Base-by-base conservation (phyloP, 1,140 invertebrate genomes). In the Bradysia coprophila region DNA sequence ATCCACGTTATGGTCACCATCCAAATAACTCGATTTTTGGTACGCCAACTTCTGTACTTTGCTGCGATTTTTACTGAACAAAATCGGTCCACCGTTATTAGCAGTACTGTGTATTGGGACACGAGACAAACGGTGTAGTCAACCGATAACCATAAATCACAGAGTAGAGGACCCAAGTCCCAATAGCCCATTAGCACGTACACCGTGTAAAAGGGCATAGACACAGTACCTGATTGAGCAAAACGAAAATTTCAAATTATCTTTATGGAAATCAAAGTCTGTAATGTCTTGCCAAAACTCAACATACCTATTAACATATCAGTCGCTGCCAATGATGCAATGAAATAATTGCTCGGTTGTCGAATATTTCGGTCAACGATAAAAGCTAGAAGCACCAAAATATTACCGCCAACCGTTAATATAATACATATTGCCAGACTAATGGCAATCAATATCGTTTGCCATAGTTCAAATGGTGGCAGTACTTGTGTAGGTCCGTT, bases 41-140 rank as follows among this genome's bases (percentile, higher is more conserved):
- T 98, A 36, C 96, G 69, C 96, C 96, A 99, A 51, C 86, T 80
- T 38, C 95, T 72, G 63, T 99, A 99, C 53, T 85, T 85, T 0
- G 96, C 91, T 2, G 96, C 94, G 45, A 98, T 96, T 71, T 96
- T 97, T 0, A 99, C 95, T 6, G 93, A 98, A 63, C 94, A 98
- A 65, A 94, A 99, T 46, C 96, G 75, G 64, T 99, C 96, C 40
- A 98, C 89, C 11, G 96, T 99, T 49, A 99, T 99, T 38, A 97
- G 71, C 21, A 99, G 75, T 2, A 99, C 96, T 0, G 96, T 99
- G 62, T 98, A 99, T 61, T 98, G 96, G 2, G 94, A 98, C 4
- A 97, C 93, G 18, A 99, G 69, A 57, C 96, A 99, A 1, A 98
- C 94, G 4, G 94, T 98, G 64, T 98, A 98, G 65, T 99, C 96